Base-by-base conservation (phyloP, 30 jellyfish, hydroid and myxozoan species). In the Chironex yamaguchii region DNA sequence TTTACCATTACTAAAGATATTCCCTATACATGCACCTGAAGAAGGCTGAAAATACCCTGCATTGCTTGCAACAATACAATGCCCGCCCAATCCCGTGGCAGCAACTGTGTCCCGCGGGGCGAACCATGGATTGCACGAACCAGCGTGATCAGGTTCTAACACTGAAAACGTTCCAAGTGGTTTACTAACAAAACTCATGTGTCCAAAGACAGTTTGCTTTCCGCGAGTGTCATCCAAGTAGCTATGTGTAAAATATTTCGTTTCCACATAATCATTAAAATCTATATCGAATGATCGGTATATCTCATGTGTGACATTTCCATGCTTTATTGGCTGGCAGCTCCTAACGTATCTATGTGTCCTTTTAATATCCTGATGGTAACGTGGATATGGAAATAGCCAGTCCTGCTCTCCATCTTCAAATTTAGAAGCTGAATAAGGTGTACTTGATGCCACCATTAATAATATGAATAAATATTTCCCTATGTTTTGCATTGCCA, bases 1-100 rank as follows among this genome's bases (percentile, higher is more conserved):
- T 28, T 72, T 65, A 22, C 97, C 96, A 88, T 93, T 76, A 27
- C 94, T 89, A 29, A 93, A 30, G 23, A 93, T 82, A 36, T 93
- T 93, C 4, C 98, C 98, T 28, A 83, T 70, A 62, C 98, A 93
- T 28, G 86, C 86, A 21, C 96, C 97, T 11, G 92, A 67, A 29
- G 75, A 83, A 22, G 90, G 74, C 30, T 88, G 69, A 62, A 88
- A 86, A 52, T 80, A 93, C 4, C 98, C 98, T n/a, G 96, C 98
- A 93, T 93, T 93, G 11, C 69, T 69, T 28, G 97, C 98, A 24
- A 89, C 49, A 2, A 34, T 34, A 75, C 98, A 93, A 4, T 82
- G 53, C 29, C 85, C 77, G 12, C 28, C 83, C n/a, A n/a, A 70
- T 13, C 97, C 70, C 23, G 97, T 65, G 27, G 54, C 79, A 27